A percentile compares a stretch with the other conserved stretches of the same genome.
Evolutionary conservation across 2,113 vertebrate species (phyloP).

Genomic region (Pterocles orientalis): DNA sequence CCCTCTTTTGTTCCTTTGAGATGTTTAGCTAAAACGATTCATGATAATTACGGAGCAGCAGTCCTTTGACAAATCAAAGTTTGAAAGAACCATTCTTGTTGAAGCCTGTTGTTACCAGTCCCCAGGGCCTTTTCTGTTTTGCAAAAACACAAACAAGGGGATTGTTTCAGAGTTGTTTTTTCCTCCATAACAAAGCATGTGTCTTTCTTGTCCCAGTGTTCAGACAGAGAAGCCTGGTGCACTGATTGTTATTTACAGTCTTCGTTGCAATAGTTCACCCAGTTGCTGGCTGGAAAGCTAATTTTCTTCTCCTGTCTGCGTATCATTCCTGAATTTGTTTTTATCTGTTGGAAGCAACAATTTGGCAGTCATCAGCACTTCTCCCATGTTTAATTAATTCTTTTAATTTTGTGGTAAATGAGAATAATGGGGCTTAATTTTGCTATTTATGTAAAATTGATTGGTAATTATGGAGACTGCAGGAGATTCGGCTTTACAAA

Average conservation of each 20-base stretch:
- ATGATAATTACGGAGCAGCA: background rate
- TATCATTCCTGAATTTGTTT: conserved; percentile 52
- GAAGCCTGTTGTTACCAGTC: background rate
- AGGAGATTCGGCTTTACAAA: conserved; percentile 70
- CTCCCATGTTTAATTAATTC: conserved; percentile 78
- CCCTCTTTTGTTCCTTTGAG: background rate
- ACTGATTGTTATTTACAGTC: background rate
- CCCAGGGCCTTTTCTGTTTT: background rate
- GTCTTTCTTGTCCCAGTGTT: background rate
- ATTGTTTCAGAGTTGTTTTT: background rate
- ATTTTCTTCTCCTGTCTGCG: conserved; percentile 7
- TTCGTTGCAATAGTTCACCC: background rate
- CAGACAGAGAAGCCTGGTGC: background rate
- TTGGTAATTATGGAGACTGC: conserved; percentile 70
- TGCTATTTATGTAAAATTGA: conserved; percentile 79
- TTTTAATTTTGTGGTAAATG: conserved; percentile 79
- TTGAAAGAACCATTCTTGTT: conserved; percentile 1
- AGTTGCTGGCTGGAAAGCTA: background rate
- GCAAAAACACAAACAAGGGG: background rate
- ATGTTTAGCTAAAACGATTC: background rate
- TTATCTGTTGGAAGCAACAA: conserved; percentile 56
- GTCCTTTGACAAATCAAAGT: conserved; percentile 11
- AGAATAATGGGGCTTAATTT: conserved; percentile 80
- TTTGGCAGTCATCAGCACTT: conserved; percentile 71
- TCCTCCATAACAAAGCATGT: background rate